Percentiles rank a stretch among this genome's conserved stretches.
These are phyloP conservation scores for Petrolisthes manimaculis DNA, from an alignment of 2,888 invertebrate species.

Conservation along the genomic window DNA sequence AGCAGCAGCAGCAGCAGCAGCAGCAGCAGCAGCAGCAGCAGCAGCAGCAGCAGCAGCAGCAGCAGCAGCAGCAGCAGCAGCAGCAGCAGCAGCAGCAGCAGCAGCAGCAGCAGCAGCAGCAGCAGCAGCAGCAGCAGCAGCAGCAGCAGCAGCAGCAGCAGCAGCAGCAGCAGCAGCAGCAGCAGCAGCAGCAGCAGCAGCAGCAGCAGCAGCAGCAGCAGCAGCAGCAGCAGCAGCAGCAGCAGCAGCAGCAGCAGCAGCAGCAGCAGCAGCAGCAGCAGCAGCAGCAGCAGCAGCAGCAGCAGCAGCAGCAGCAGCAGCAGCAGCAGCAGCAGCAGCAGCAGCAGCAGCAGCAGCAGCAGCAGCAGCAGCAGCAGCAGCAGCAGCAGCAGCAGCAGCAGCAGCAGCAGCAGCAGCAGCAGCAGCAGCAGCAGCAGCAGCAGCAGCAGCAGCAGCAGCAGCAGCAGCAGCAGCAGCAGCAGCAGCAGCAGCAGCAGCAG, in stretches of 20 bases:
- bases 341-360: slow-evolving; percentile 4
- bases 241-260: slow-evolving; percentile 1
- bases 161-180: slow-evolving; percentile 1
- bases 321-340: slow-evolving; percentile 7
- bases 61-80: not conserved
- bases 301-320: slow-evolving; percentile 7
- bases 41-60: slow-evolving; percentile 7
- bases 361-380: slow-evolving; percentile 4
- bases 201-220: not conserved
- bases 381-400: slow-evolving; percentile 7
- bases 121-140: slow-evolving; percentile 7
- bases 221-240: slow-evolving; percentile 7
- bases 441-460: slow-evolving; percentile 7
- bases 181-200: slow-evolving; percentile 7
- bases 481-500: slow-evolving; percentile 1
- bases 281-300: slow-evolving; percentile 7
- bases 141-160: slow-evolving; percentile 7
- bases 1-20: slow-evolving; percentile 4
- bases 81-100: slow-evolving; percentile 7
- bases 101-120: slow-evolving; percentile 1
- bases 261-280: slow-evolving; percentile 7
- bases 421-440: slow-evolving; percentile 1
- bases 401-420: slow-evolving; percentile 7
- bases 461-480: slow-evolving; percentile 7
- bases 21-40: not conserved